Conservation (phyloP, 2,888 invertebrate species). For the Leptopilina drosophilae region DNA sequence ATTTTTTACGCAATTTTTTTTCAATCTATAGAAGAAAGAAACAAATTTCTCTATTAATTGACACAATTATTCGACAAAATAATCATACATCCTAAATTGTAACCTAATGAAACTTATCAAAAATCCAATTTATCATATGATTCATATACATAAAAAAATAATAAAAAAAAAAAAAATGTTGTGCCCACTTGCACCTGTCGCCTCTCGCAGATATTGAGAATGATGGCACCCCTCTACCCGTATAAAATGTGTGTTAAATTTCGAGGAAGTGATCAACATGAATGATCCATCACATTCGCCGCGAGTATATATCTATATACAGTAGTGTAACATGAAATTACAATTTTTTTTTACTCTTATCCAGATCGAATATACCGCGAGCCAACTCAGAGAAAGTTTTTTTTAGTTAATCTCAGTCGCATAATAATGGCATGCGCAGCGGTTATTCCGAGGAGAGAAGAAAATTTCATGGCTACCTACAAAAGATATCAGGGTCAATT, state of each 20-base stretch:
- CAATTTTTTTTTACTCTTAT: constrained; percentile 17
- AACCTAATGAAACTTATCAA: background rate
- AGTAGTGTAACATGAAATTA: constrained; percentile 2
- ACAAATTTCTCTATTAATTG: background rate
- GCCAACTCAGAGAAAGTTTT: constrained; percentile 18
- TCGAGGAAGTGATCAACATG: constrained; percentile 24
- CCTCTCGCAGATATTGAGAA: constrained; percentile 7
- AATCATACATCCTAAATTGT: background rate
- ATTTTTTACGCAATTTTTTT: too few species aligned
- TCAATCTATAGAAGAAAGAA: background rate
- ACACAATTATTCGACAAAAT: background rate
- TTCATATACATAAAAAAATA: background rate
- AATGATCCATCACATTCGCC: constrained; percentile 32
- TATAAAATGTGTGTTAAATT: background rate
- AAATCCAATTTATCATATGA: background rate
- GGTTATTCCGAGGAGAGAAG: constrained; percentile 2
- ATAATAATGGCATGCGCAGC: constrained; percentile 19
- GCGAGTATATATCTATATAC: too few species aligned
- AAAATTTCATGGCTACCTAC: constrained; percentile 1
- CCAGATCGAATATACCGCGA: constrained; percentile 16
- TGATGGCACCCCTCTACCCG: background rate
- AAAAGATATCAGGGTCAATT: constrained; percentile 24
- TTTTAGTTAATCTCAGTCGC: constrained; percentile 5
- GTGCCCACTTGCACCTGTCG: constrained; percentile 21
- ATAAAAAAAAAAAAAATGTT: background rate